A percentile compares a stretch with the other conserved stretches of the same genome.
Conservation (phyloP, 2,113 vertebrate genomes). For the Erinaceus europaeus region DNA sequence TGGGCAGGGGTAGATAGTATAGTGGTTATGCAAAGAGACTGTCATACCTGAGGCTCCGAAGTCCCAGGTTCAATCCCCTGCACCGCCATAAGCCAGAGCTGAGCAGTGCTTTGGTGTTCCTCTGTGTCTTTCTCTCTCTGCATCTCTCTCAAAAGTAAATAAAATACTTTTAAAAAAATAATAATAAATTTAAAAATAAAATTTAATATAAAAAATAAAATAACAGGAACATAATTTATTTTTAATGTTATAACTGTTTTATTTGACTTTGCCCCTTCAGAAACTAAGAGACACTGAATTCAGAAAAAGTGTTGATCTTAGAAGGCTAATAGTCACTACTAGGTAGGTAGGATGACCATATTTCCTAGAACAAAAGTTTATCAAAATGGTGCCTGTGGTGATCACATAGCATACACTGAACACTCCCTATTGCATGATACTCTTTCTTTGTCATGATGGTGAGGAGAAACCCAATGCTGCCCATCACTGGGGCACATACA, state of each 20-base stretch:
- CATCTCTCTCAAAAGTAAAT: no score
- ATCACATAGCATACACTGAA: not conserved
- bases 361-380: not conserved
- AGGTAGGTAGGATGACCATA: not conserved
- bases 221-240: not conserved
- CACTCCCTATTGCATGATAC: rapidly evolving
- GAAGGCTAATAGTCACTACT: slow-evolving; percentile 23
- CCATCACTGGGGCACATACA: no score
- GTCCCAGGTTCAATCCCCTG: not conserved
- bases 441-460: not conserved
- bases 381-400: not conserved
- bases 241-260: not conserved
- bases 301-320: not conserved
- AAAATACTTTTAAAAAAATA: no score
- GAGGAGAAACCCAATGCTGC: not conserved
- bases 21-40: no score
- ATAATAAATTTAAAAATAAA: no score
- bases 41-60: not conserved
- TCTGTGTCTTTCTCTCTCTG: no score
- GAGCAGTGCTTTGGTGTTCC: not conserved
- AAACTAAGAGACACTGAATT: not conserved
- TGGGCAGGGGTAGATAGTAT: not conserved
- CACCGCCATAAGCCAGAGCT: not conserved
- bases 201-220: no score
- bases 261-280: not conserved